Conservation (phyloP, 2,888 invertebrate genomes). For the Cephonodes hylas region DNA sequence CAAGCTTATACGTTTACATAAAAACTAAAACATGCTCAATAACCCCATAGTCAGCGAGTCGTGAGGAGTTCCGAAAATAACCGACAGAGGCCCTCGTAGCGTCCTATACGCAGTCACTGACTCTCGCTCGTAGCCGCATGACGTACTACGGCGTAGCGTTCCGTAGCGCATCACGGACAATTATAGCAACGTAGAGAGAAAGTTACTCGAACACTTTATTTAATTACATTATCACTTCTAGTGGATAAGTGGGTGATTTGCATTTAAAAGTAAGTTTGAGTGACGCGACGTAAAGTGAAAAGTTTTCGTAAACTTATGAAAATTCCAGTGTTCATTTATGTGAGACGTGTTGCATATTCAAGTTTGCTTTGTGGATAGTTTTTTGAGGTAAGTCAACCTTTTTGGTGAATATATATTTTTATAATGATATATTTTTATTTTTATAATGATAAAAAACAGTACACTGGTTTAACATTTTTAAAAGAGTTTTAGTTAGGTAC, state of each 20-base stretch:
- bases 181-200: not conserved
- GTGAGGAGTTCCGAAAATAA: constrained; percentile 1
- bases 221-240: not conserved
- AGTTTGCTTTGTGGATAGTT: constrained; percentile 10
- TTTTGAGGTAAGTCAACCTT: not conserved
- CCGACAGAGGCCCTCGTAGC: constrained; percentile 8
- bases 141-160: not conserved
- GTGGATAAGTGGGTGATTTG: not conserved
- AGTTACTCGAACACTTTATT: not conserved
- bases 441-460: too few relatives aligned
- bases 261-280: not conserved
- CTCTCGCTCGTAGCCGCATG: constrained; percentile 6
- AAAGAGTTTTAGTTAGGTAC: not conserved
- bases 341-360: constrained; percentile 1
- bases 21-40: not conserved
- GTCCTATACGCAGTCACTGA: constrained; percentile 8
- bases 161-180: not conserved
- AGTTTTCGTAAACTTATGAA: constrained; percentile 4
- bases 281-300: not conserved
- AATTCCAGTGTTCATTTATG: not conserved
- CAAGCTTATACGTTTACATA: not conserved
- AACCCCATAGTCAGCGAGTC: not conserved
- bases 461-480: too few relatives aligned
- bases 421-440: too few relatives aligned
- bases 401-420: not conserved